Base-by-base conservation (phyloP, 2,797 vertebrate genomes). In the Cottoperca gobio region DNA sequence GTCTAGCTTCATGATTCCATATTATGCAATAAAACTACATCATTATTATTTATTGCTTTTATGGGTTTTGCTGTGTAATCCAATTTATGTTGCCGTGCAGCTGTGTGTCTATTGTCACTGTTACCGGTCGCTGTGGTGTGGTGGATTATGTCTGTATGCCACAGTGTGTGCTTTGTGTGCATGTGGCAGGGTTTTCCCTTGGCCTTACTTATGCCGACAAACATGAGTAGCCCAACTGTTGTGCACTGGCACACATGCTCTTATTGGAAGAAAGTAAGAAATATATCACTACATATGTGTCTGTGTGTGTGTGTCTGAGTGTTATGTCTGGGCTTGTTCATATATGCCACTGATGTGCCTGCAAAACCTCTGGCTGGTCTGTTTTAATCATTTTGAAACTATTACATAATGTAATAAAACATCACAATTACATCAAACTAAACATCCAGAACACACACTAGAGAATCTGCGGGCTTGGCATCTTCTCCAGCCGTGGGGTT, bases 361-460 rank as follows among this genome's bases (percentile, higher is more conserved):
- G 79, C 62, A 45, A 77, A 81, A 84, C 73, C 73, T 83, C 78
- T 68, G 80, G 48, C 78, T 64, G 68, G 73, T 88, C 88, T 92
- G 90, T 86, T 92, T 90, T 83, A 90, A 87, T 90, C 73, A 85
- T 94, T 90, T 86, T 74, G 54, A 74, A 80, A 50, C 73, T 67
- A 84, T 91, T 90, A 90, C 90, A 91, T 90, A 91, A 93, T 85
- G 84, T 78, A 86, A 87, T 92, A 91, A 92, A 92, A 89, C 89
- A 88, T 89, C 86, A 84, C 86, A 84, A 83, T 86, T 64, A 88
- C 87, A 86, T 68, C 78, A 88, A 86, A 82, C 84, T 89, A 82
- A 92, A 90, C 90, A 90, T 78, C 81, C 85, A 82, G 78, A 73
- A 81, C 74, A 76, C 76, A 64, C 78, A 62, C 70, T 67, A 73